phyloP scores from a whole-genome alignment of 2,797 vertebrate genomes.

The Hydrocynus forskahlii region DNA sequence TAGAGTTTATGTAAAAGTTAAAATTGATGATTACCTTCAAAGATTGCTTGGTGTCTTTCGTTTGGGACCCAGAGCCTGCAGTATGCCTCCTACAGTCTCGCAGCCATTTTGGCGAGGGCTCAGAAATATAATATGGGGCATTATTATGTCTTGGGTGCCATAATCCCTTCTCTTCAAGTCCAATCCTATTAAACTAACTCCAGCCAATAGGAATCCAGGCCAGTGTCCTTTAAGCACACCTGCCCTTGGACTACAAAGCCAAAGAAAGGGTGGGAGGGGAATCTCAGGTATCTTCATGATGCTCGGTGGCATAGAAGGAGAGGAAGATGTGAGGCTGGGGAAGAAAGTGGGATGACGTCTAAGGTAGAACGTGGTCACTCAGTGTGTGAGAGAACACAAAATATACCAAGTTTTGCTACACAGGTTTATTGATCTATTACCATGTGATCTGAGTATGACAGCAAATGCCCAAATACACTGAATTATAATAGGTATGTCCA shows the following conservation, averaged over 20 bases:
- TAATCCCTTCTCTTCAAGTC: conserved; percentile 73
- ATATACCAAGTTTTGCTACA: background rate
- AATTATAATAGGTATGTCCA: background rate
- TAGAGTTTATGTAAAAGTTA: background rate
- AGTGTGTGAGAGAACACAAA: background rate
- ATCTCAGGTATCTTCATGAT: background rate
- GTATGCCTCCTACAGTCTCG: conserved; percentile 71
- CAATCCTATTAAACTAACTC: conserved; percentile 81
- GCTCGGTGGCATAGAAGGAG: background rate
- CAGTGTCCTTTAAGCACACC: conserved; percentile 81
- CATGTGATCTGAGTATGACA: background rate
- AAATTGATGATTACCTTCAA: conserved; percentile 44
- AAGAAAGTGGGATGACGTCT: background rate
- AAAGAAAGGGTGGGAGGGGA: conserved; percentile 34
- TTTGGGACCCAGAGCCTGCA: conserved; percentile 45
- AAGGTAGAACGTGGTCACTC: background rate
- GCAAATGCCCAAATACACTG: background rate
- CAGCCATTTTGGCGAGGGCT: conserved; percentile 75
- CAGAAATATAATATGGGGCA: conserved; percentile 54
- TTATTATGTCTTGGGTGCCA: conserved; percentile 71
- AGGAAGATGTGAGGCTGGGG: background rate
- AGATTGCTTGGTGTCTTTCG: conserved; percentile 39
- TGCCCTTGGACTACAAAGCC: conserved; percentile 61
- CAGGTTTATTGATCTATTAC: conserved; percentile 31
- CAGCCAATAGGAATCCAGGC: conserved; percentile 81